phyloP scores from a whole-genome alignment of 1,140 invertebrate species.

The Pectinophora gossypiella region DNA sequence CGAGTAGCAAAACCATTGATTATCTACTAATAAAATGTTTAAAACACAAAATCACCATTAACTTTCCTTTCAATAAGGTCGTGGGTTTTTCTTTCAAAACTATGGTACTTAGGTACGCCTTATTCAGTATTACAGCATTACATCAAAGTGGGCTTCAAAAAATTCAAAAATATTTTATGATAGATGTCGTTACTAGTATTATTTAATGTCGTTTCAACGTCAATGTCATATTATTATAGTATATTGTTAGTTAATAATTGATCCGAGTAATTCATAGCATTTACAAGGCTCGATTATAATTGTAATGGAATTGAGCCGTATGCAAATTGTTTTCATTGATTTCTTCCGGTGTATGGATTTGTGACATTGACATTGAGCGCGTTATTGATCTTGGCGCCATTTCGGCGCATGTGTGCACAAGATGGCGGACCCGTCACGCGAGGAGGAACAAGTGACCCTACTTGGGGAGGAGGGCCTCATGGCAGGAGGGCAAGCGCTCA shows the following conservation, averaged over 20 bases:
- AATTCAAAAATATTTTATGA: background rate
- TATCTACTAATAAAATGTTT: conserved; percentile 12
- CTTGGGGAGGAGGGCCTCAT: conserved; percentile 95
- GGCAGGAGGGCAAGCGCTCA: conserved; percentile 94
- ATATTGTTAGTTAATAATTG: no score
- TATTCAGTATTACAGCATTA: conserved; percentile 16
- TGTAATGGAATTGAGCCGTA: no score
- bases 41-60: background rate
- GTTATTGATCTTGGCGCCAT: conserved; percentile 62
- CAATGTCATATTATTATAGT: conserved; percentile 28
- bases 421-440: conserved; percentile 93
- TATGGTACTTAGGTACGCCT: conserved; percentile 15
- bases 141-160: conserved; percentile 30
- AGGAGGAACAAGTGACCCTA: conserved; percentile 95
- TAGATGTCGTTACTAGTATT: no score
- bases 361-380: conserved; percentile 50
- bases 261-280: no score
- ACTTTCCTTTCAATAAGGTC: conserved; percentile 41
- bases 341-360: no score
- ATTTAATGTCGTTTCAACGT: conserved; percentile 16
- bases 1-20: conserved; percentile 21
- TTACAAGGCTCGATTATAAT: no score
- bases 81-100: conserved; percentile 50
- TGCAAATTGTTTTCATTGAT: no score
- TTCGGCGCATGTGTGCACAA: conserved; percentile 76